Evolutionary conservation across 2,797 vertebrate species (phyloP).

Genomic region (Potorous gilbertii): DNA sequence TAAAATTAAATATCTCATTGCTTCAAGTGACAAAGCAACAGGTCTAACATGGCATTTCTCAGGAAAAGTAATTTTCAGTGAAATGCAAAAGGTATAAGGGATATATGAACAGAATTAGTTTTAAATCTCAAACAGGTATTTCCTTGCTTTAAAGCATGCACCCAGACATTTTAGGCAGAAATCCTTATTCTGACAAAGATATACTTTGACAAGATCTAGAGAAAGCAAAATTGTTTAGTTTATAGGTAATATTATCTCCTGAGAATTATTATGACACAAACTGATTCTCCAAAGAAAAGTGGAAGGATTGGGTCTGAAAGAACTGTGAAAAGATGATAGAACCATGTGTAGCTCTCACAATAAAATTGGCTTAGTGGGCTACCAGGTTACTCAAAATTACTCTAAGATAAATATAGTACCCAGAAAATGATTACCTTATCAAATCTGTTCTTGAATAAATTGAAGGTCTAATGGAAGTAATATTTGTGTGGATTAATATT

Average conservation of each 20-base stretch:
- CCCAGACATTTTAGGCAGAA: constrained; percentile 38
- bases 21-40: constrained; percentile 50
- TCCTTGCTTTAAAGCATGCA: constrained; percentile 14
- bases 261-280: constrained; percentile 28
- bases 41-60: constrained; percentile 47
- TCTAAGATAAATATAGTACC: not conserved
- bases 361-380: not conserved
- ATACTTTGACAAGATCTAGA: constrained; percentile 17
- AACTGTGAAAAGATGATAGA: not conserved
- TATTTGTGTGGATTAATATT: not conserved
- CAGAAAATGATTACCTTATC: not conserved
- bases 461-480: not conserved
- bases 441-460: not conserved
- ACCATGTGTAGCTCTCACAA: not conserved
- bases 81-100: constrained; percentile 12
- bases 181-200: constrained; percentile 52
- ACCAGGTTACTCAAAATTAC: not conserved
- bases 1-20: constrained; percentile 43
- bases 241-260: constrained; percentile 9
- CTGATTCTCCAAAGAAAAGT: constrained; percentile 7
- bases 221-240: constrained; percentile 6
- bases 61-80: constrained; percentile 61
- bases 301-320: not conserved
- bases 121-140: constrained; percentile 48
- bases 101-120: constrained; percentile 47